Base-by-base conservation (phyloP, 2,797 vertebrate species). In the Lepus oiostolus region DNA sequence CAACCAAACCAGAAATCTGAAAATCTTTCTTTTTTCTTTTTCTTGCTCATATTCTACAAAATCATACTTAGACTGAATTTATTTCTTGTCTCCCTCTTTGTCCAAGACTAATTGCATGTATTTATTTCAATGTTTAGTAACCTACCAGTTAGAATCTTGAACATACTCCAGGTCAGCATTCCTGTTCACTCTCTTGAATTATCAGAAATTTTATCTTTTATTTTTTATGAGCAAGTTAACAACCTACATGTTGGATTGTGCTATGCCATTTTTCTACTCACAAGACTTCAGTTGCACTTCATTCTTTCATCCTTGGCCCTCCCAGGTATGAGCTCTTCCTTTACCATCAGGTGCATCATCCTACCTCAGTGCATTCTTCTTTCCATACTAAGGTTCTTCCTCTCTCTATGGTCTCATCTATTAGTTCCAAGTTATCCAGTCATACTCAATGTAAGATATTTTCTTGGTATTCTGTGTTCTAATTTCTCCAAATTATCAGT, bases 161-260 rank as follows among this genome's bases (percentile, higher is more conserved):
- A 21, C 17, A 79, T 4, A 22, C 8, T 80, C 21, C 50, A 35
- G 0, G 3, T 6, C 54, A 50, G 54, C 1, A 60, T 90, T 6
- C 24, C 10, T 83, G 5, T 76, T 87, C 9, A 76, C 10, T 26
- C 3, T 28, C 21, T 89, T 62, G 17, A 91, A 60, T 2, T 8
- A 76, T 12, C 12, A 90, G 2, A 86, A 42, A 88, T 0, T 4
- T 88, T 30, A 68, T 58, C 5, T 5, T 86, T 80, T 13, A 58
- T 71, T 84, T 89, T 58, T 90, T 80, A 72, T 50, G 47, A 54
- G 75, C 38, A 80, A 67, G 19, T n/a, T 38, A 67, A 16, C 30
- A 60, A 42, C 11, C 12, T 80, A 76, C 47, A 67, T 62, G 2
- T 68, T 42, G 79, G 42, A 35, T 74, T 93, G 80, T 77, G 3